Evolutionary conservation across 2,797 vertebrate species (phyloP).

Genomic region (Synanceia verrucosa): DNA sequence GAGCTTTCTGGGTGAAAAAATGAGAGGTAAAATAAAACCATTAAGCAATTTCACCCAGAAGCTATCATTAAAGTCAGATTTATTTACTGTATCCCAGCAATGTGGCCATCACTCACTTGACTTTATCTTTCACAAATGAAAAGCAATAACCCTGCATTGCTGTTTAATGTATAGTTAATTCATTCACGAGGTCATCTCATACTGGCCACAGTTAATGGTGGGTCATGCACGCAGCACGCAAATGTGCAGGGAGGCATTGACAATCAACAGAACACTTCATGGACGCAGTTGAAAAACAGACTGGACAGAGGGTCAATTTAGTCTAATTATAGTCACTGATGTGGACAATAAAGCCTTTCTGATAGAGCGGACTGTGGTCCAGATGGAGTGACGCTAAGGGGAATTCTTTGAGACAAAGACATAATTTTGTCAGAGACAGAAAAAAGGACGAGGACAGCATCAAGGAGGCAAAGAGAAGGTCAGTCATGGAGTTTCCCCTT

Average conservation of each 20-base stretch:
- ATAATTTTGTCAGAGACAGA: constrained; percentile 62
- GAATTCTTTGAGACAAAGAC: constrained; percentile 78
- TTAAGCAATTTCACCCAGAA: constrained; percentile 7
- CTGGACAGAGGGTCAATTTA: constrained; percentile 73
- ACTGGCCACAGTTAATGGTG: constrained; percentile 6
- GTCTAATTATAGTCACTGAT: constrained; percentile 66
- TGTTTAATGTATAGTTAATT: constrained; percentile 31
- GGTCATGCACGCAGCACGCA: constrained; percentile 24
- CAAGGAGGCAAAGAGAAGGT: constrained; percentile 37
- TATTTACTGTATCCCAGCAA: constrained; percentile 1
- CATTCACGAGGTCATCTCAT: constrained; percentile 20
- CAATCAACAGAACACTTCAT: constrained; percentile 45
- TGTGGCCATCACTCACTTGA: not conserved
- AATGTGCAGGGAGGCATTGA: constrained; percentile 28
- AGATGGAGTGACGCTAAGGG: constrained; percentile 53
- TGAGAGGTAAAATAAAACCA: constrained; percentile 5
- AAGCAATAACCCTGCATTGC: constrained; percentile 18
- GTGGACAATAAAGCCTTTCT: constrained; percentile 72
- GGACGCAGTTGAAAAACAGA: constrained; percentile 31
- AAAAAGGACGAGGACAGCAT: constrained; percentile 38
- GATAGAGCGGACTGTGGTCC: constrained; percentile 41
- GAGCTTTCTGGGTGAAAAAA: not conserved
- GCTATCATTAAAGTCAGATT: constrained; percentile 1
- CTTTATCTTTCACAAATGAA: constrained; percentile 17
- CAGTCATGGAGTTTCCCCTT: constrained; percentile 33